Evolutionary conservation across 2,113 vertebrate genomes (phyloP), one percentile per base, ranked within the genome.

Genomic region (Lipophrys pholis): DNA sequence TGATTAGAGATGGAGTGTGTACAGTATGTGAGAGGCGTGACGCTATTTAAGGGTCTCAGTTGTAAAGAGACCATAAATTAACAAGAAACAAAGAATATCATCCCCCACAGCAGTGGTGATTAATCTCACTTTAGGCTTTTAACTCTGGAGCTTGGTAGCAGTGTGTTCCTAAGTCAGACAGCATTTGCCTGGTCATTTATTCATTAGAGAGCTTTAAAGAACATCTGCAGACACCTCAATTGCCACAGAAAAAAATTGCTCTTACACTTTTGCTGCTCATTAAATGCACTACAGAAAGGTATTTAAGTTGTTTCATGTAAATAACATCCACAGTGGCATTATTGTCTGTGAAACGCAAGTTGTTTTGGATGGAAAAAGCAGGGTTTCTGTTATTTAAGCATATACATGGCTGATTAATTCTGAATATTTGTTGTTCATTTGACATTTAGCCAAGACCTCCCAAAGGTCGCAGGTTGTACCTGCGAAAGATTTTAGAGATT

Each of bases 121-220:
- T 93, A 91, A 83, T 92, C 86, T 92, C 89, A 69, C 84, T 93
- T 93, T 82, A 54, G 61, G 70, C 76, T 63, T 83, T 41, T 82
- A 75, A 71, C 42, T 78, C 51, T 5, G 57, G 62, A 89, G 80
- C 58, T 30, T n/a, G 58, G 62, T 53, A 82, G 82, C 62, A 77
- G 0, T 59, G 83, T 62, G 78, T 84, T 84, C 48, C 0, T 0
- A 57, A 90, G 88, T 93, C 86, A 91, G 75, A 91, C 81, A 74
- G 73, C 90, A 92, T 94, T 90, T 52, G 0, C 74, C 62, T 51
- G 73, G 83, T 79, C 55, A 89, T 91, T 90, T 90, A 86, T 92
- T 90, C 6, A 66, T 83, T 73, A 83, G 59, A 61, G 63, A 73
- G 56, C 59, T 59, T 64, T 76, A 46, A 87, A 86, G 87, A 92